A percentile compares a stretch with the other conserved stretches of the same genome.
These are phyloP conservation scores for Megaleporinus macrocephalus DNA, from an alignment of 2,113 vertebrate genomes.

Conservation along the genomic window DNA sequence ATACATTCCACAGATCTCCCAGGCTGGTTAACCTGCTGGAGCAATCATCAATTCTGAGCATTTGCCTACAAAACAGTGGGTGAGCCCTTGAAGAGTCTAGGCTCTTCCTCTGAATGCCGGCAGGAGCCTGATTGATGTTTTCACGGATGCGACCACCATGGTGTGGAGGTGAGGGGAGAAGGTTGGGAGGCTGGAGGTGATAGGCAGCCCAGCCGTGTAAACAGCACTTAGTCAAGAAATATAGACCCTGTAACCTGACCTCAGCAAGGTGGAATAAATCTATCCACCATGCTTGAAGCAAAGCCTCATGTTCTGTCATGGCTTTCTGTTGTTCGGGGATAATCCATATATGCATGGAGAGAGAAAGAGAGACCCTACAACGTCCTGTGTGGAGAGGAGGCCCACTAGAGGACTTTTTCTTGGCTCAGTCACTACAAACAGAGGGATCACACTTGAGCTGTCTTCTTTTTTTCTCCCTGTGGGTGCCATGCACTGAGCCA, in stretches of 20 bases:
- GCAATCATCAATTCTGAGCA: conserved; percentile 29
- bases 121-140: conserved; percentile 1
- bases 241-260: conserved; percentile 40
- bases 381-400: not conserved
- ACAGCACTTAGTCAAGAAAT: conserved; percentile 28
- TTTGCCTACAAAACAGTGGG: conserved; percentile 27
- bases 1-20: conserved; percentile 20
- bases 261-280: conserved; percentile 32
- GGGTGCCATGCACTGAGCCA: not conserved
- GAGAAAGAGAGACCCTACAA: not conserved
- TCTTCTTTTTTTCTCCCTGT: not conserved
- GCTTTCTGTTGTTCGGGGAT: not conserved
- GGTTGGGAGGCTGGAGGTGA: not conserved
- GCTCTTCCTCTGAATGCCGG: conserved; percentile 1
- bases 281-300: conserved; percentile 25
- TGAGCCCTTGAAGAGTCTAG: conserved; percentile 18
- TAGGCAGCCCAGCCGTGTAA: conserved; percentile 20
- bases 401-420: conserved; percentile 8
- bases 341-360: not conserved
- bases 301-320: conserved; percentile 20
- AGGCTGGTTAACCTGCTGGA: conserved; percentile 44
- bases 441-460: not conserved
- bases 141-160: not conserved
- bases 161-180: conserved; percentile 8
- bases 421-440: not conserved